Percentiles rank a stretch among this genome's conserved stretches.
Evolutionary conservation across 2,888 invertebrate species (phyloP).

Genomic region (Nymphalis c-album): DNA sequence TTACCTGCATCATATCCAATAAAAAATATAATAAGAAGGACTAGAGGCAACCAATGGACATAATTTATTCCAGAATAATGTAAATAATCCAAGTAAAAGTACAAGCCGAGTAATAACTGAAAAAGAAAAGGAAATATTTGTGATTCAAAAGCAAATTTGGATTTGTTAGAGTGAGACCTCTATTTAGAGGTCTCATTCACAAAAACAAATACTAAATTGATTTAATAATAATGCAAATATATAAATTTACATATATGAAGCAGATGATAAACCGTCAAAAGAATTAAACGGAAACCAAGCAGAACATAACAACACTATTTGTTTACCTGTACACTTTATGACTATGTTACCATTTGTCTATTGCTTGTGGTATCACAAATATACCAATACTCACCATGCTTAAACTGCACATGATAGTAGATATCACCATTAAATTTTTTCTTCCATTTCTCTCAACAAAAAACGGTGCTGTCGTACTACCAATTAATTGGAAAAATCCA

Average conservation of each 20-base stretch:
- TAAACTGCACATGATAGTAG: slow-evolving; percentile 29
- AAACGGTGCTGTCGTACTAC: slow-evolving; percentile 28
- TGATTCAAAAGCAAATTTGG: too few species aligned
- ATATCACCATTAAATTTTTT: slow-evolving; percentile 26
- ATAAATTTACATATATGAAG: too few species aligned
- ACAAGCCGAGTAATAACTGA: slow-evolving; percentile 46
- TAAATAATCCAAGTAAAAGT: slow-evolving; percentile 48
- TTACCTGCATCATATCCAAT: slow-evolving; percentile 52
- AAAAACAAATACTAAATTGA: too few species aligned
- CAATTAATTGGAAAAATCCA: slow-evolving; percentile 30
- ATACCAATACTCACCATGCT: slow-evolving; percentile 31
- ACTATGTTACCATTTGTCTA: too few species aligned
- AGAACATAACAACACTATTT: too few species aligned
- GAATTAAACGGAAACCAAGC: too few species aligned
- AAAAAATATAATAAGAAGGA: slow-evolving; percentile 49
- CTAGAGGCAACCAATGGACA: slow-evolving; percentile 53
- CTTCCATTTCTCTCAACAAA: slow-evolving; percentile 36
- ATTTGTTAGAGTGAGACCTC: too few species aligned
- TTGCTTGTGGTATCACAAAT: too few species aligned
- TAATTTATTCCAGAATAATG: slow-evolving; percentile 32
- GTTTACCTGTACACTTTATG: too few species aligned
- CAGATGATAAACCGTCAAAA: too few species aligned
- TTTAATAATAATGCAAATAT: too few species aligned
- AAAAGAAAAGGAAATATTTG: slow-evolving; percentile 19
- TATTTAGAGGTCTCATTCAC: too few species aligned